Base-by-base conservation (phyloP, 2,888 invertebrate species). In the Idaea aversata region DNA sequence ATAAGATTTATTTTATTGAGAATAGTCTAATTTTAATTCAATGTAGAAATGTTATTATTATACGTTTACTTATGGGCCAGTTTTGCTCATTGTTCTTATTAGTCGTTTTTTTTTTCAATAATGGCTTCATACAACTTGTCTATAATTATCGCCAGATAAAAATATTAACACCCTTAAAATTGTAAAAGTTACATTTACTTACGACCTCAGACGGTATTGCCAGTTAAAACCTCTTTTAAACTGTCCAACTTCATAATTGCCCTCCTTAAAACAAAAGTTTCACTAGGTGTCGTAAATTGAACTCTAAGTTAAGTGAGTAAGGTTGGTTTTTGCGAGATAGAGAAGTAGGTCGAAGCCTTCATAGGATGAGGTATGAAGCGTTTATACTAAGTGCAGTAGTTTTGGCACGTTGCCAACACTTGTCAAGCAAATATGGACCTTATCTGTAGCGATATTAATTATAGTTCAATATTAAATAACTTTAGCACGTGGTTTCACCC, bases 161-260 rank as follows among this genome's bases (percentile, higher is more conserved):
- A 47, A 47, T 47, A 47, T 47, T 47, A 47, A 47, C 10, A 47
- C 47, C 47, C 47, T 47, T 47, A 47, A 47, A 47, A 47, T 47
- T 47, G 3, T 7, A 47, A 47, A 47, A 47, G 6, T 47, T 47
- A 47, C 47, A 47, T 47, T 25, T 47, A 47, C 47, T 47, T 47
- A 47, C 47, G 47, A 47, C 47, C 47, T 47, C 47, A 47, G 47
- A 47, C 6, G 7, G 47, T 13, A 47, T 47, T 47, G 47, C 13
- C 47, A 47, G 47, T 47, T 47, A 47, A 47, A 47, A 47, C 47
- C 47, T 47, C 47, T 47, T 47, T 47, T 47, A 47, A 47, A 47
- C 47, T 47, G 47, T 47, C 47, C 13, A 47, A 47, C 47, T 47
- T 47, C 47, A 47, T 47, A 47, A 47, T 47, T 47, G 47, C 47